Evolutionary conservation across 2,797 vertebrate species (phyloP), one percentile per base, ranked within the genome.

Genomic region (Spatula clypeata): DNA sequence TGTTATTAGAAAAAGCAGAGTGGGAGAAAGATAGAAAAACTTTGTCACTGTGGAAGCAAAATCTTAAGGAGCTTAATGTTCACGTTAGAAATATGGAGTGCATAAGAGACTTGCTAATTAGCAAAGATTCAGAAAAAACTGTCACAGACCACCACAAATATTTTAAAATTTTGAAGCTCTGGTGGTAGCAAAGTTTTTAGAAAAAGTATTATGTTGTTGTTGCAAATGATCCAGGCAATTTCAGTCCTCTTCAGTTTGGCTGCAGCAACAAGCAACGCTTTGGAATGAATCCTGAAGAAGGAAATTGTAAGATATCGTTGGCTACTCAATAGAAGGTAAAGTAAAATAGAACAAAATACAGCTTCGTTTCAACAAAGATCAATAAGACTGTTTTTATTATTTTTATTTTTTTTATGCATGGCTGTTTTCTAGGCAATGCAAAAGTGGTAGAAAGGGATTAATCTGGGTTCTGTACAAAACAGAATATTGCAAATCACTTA

Each of bases 21-120:
- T 66, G 71, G 67, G 51, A 17, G 67, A 82, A 93, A 95, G 54
- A 86, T 95, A 69, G 84, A 89, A 96, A 91, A 42, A 89, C 51
- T 93, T 66, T 87, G 81, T 85, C 87, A 82, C 44, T 9, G 32
- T 57, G 71, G 51, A 94, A 79, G 55, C 55, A 89, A 87, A 87
- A 92, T 87, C 88, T 91, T 36, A 76, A 73, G 42, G 16, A 85
- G 34, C 20, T 87, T 93, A 73, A 79, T 85, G 55, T 36, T 75
- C 11, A n/a, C 34, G 38, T 66, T 58, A 62, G 73, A 20, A 36
- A 88, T 69, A 47, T 9, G 17, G 51, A 88, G 10, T 73, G 12
- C 29, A 62, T 79, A 47, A 75, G n/a, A 82, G 42, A 49, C 19
- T 79, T 90, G 40, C 6, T 71, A 90, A 79, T 86, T 74, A 88